These are phyloP conservation scores for Megathymus violae DNA, from an alignment of 1,140 invertebrate species.

Conservation along the genomic window DNA sequence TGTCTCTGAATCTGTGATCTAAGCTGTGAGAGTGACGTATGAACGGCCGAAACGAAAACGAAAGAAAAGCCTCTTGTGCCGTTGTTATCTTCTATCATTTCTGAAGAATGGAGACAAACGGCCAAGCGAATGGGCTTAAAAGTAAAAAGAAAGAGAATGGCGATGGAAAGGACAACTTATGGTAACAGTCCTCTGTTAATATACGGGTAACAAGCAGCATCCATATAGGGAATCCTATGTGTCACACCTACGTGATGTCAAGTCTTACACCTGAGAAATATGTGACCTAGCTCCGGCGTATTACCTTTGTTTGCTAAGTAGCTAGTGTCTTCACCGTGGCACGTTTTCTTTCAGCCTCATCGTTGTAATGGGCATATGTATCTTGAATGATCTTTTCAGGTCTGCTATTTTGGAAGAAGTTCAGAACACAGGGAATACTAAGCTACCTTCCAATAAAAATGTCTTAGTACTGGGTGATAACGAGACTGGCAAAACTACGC, in stretches of 20 bases:
- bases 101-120: slow-evolving; percentile 83
- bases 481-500: slow-evolving; percentile 98
- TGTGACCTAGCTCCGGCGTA: slow-evolving; percentile 74
- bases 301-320: slow-evolving; percentile 74
- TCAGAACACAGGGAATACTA: slow-evolving; percentile 96
- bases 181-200: slow-evolving; percentile 83
- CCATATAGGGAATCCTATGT: slow-evolving; percentile 82
- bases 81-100: slow-evolving; percentile 83
- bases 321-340: slow-evolving; percentile 44
- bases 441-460: slow-evolving; percentile 96
- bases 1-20: slow-evolving; percentile 41
- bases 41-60: slow-evolving; percentile 82
- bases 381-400: slow-evolving; percentile 85
- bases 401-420: slow-evolving; percentile 96
- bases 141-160: slow-evolving; percentile 86
- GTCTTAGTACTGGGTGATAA: slow-evolving; percentile 96
- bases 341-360: slow-evolving; percentile 11
- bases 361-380: background rate
- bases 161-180: slow-evolving; percentile 87
- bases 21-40: slow-evolving; percentile 78
- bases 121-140: slow-evolving; percentile 85
- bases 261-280: slow-evolving; percentile 78
- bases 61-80: slow-evolving; percentile 83
- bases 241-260: slow-evolving; percentile 83
- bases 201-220: slow-evolving; percentile 71